Base-by-base conservation (phyloP, 2,113 vertebrate genomes). In the Genyomyrus donnyi region DNA sequence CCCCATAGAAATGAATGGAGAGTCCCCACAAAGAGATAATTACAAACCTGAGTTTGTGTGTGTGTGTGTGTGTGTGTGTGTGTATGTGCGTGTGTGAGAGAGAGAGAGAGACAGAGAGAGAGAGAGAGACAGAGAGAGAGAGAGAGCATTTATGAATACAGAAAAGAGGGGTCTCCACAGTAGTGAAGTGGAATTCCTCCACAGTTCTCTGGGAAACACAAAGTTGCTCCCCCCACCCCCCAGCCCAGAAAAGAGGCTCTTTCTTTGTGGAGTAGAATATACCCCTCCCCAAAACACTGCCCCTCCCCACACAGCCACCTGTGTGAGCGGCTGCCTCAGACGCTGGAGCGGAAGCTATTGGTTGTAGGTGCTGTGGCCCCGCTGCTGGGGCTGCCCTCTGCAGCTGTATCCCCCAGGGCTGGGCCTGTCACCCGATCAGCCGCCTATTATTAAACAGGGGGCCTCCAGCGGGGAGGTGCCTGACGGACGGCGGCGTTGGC, bases 341-440 rank as follows among this genome's bases (percentile, higher is more conserved):
- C 13, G 2, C 74, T 17, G 5, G 35, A 80, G 27, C 70, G 62
- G 5, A 48, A 62, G 80, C 48, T 89, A 45, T 42, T 84, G 53
- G 74, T 84, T 48, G 50, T 89, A 89, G 89, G 89, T 84, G 39
- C 89, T 62, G 89, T 53, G 48, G 88, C 89, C 48, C 35, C 52
- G 21, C 48, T 31, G 52, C 52, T 45, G 50, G 80, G 52, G 89
- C 50, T 58, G 35, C 74, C 48, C 13, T 15, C 9, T 24, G 46
- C 45, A 83, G 52, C 77, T 56, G 46, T 89, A 84, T 56, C 21
- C 89, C 89, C 91, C 77, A 27, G 89, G 92, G 91, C 88, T 9
- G 27, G 91, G 89, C 35, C 46, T 83, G 92, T 93, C 90, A 94
- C 91, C 91, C 94, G 92, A 93, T 92, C 90, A 70, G 80, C 85